Base-by-base conservation (phyloP, 2,797 vertebrate species). In the Pipistrellus pygmaeus region DNA sequence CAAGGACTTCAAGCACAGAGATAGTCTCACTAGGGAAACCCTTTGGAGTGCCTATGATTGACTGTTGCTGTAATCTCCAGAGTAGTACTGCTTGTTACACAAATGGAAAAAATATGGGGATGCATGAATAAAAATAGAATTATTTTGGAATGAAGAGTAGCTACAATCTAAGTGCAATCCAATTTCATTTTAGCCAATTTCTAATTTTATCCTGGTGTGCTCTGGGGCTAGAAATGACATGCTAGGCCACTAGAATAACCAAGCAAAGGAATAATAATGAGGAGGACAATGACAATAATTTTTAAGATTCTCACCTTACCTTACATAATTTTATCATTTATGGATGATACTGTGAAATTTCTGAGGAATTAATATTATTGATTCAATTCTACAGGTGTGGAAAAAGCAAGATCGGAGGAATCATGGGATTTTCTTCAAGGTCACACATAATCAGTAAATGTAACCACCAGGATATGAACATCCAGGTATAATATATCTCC, bases 61-160 rank as follows among this genome's bases (percentile, higher is more conserved):
- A 60, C 48, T 48, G 46, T 85, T 95, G 88, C 2, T 44, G 14
- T 75, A 55, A 83, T 85, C 57, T 89, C 80, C 86, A 76, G 66
- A 84, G 73, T 80, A 86, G 62, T 53, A 44, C 25, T 84, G 66
- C 30, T n/a, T 72, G 8, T 77, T 90, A 68, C 18, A 86, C 21
- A 86, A 96, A 62, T 44, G 8, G 30, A 21, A 82, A 93, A 90
- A 81, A 83, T 57, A 89, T 12, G 13, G 64, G n/a, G 27, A 57
- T 60, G 12, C 21, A 35, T 25, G 23, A 10, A 62, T 72, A 75
- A 60, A 83, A 68, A 77, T 25, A 51, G 38, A 75, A 78, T 72
- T 48, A 14, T 25, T 84, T 69, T 87, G 53, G 35, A 86, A 69
- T 81, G 66, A 86, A 90, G 75, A 89, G 30, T 64, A 51, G 21